Base-by-base conservation (phyloP, 92 coral and sea anemone genomes). In the Bergia puertoricense region DNA sequence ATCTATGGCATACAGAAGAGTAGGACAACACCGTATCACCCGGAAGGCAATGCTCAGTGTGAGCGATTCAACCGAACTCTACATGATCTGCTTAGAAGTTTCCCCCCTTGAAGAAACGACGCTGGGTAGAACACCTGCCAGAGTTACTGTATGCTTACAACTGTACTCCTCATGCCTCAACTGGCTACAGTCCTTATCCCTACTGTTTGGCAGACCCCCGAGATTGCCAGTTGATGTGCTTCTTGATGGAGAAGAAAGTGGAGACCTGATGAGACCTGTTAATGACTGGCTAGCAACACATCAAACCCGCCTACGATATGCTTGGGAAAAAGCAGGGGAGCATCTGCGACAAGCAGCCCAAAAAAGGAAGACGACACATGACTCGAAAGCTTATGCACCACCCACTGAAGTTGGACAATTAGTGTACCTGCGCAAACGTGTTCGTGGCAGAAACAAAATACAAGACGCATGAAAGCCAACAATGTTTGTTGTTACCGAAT, bases 71-170 rank as follows among this genome's bases (percentile, higher is more conserved):
- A 85, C 68, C 74, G 88, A 22, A 85, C 88, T 18, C 88, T 85
- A 2, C 88, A 85, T 73, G 88, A 85, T 50, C 75, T 85, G 23
- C 88, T 85, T 0, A 82, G 72, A 76, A 69, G 90, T 23, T 15
- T 88, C 30, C 71, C 92, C 92, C 94, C 0, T 74, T 56, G 3
- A 90, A 90, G 88, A 85, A 87, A 78, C 20, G 46, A 0, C 89
- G 80, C 39, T 92, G 92, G 92, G 78, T 92, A 0, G 89, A 86
- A 23, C 72, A 85, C 83, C 86, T 92, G 0, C 91, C 94, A 36
- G 94, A 92, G 42, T 40, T 92, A 38, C 76, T 90, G 46, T 92
- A 90, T 46, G 89, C 89, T 2, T 93, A 93, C 89, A 91, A 93
- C 85, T 90, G 77, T 10, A 81, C 86, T 1, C 93, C 93, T 0